These are phyloP conservation scores for Atethmia centrago DNA, from an alignment of 2,888 invertebrate species.

Conservation along the genomic window DNA sequence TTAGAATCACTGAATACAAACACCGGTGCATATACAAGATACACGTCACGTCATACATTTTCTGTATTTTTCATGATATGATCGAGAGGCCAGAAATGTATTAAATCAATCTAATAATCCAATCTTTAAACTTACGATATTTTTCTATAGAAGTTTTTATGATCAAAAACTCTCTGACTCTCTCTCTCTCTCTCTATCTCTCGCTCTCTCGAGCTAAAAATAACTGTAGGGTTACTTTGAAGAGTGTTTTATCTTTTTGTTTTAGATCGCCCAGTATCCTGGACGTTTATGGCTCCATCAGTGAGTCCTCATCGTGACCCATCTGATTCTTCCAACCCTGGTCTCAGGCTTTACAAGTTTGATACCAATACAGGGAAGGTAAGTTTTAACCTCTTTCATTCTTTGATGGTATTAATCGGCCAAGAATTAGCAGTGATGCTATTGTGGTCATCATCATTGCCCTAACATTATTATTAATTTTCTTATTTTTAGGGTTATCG, in stretches of 20 bases:
- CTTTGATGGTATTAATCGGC: neutral
- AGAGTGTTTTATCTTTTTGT: constrained; percentile 28
- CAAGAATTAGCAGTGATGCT: neutral
- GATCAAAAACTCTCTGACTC: neutral
- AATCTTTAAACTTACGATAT: neutral
- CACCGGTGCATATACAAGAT: neutral
- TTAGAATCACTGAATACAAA: neutral
- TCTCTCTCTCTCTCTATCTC: no score
- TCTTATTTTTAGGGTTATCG: neutral
- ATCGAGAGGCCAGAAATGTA: no score
- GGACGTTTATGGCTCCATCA: constrained; percentile 97
- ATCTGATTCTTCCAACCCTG: constrained; percentile 96
- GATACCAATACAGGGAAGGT: constrained; percentile 96
- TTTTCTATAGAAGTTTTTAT: neutral
- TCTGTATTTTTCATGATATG: neutral
- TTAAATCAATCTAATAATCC: no score
- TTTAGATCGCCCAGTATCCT: constrained; percentile 96
- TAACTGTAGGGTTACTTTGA: neutral
- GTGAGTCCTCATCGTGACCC: constrained; percentile 96
- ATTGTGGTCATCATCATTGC: neutral
- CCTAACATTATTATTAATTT: no score
- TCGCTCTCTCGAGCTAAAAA: no score
- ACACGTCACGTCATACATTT: neutral
- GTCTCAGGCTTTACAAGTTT: constrained; percentile 96
- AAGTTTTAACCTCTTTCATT: neutral